A percentile compares a stretch with the other conserved stretches of the same genome.
These are phyloP conservation scores for Xylocampa areola DNA, from an alignment of 2,888 invertebrate species.

Conservation along the genomic window DNA sequence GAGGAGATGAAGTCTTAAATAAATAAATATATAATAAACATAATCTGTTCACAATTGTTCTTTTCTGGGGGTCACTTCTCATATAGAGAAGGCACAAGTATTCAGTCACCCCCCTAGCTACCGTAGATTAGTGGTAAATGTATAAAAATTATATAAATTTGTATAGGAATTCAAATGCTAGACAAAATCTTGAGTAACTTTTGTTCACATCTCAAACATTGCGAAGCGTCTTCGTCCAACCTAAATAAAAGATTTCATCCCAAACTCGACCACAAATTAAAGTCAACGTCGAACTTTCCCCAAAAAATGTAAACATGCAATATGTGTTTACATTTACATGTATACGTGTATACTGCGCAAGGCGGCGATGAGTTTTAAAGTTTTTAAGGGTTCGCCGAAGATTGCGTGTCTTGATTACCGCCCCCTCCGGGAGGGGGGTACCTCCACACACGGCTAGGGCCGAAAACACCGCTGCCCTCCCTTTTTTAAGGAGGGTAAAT, in stretches of 20 bases:
- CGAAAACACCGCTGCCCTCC: slow-evolving; percentile 85
- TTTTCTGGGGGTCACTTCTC: too few species aligned
- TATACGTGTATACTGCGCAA: slow-evolving; percentile 66
- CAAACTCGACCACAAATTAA: slow-evolving; percentile 62
- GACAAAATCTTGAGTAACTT: too few species aligned
- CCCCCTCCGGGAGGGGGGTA: slow-evolving; percentile 67
- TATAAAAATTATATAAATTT: too few species aligned
- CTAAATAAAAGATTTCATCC: slow-evolving; percentile 23
- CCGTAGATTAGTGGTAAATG: too few species aligned
- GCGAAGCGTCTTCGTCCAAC: slow-evolving; percentile 1
- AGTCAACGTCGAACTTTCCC: slow-evolving; percentile 66
- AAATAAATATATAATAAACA: too few species aligned
- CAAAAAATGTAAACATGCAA: slow-evolving; percentile 62
- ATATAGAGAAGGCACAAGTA: too few species aligned
- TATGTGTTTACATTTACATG: slow-evolving; percentile 51
- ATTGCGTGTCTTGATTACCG: slow-evolving; percentile 91
- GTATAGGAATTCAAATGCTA: too few species aligned
- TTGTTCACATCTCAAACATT: neutral
- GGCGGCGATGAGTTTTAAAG: slow-evolving; percentile 90
- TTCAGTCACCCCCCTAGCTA: too few species aligned
- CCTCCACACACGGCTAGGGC: slow-evolving; percentile 77
- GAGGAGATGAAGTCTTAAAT: too few species aligned
- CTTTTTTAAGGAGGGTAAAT: slow-evolving; percentile 90
- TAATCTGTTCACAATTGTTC: too few species aligned
- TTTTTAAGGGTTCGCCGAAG: slow-evolving; percentile 91